Evolutionary conservation across 2,797 vertebrate genomes (phyloP).

Genomic region (Chrosomus eos): DNA sequence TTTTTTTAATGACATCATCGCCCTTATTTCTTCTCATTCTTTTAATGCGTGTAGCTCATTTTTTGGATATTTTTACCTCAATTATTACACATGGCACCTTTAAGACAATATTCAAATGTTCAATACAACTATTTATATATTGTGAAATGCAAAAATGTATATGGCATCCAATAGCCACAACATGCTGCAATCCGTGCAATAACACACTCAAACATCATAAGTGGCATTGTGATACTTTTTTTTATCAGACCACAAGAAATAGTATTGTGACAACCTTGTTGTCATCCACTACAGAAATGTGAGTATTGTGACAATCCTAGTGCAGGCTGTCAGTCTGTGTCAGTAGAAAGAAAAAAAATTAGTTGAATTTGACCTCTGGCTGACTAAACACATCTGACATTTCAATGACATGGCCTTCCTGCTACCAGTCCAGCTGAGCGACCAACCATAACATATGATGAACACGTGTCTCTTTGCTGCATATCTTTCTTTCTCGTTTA

Average conservation of each 20-base stretch:
- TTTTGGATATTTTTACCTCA: too few species aligned
- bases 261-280: not conserved
- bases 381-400: constrained; percentile 48
- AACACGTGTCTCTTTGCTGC: constrained; percentile 12
- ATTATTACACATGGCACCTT: too few species aligned
- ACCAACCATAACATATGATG: constrained; percentile 24
- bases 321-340: constrained; percentile 27
- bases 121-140: not conserved
- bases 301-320: constrained; percentile 18
- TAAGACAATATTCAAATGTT: not conserved
- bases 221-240: not conserved
- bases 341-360: not conserved
- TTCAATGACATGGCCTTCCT: constrained; percentile 44
- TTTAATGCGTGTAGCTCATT: too few species aligned
- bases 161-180: not conserved
- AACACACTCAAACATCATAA: not conserved
- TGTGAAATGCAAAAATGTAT: not conserved
- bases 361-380: constrained; percentile 43
- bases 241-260: not conserved
- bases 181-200: not conserved
- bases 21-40: too few species aligned
- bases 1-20: too few species aligned
- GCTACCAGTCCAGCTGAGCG: constrained; percentile 14
- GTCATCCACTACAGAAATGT: not conserved
- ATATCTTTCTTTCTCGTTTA: not conserved